These are phyloP conservation scores for Thalassoma bifasciatum DNA, from an alignment of 2,113 vertebrate species.

Conservation along the genomic window DNA sequence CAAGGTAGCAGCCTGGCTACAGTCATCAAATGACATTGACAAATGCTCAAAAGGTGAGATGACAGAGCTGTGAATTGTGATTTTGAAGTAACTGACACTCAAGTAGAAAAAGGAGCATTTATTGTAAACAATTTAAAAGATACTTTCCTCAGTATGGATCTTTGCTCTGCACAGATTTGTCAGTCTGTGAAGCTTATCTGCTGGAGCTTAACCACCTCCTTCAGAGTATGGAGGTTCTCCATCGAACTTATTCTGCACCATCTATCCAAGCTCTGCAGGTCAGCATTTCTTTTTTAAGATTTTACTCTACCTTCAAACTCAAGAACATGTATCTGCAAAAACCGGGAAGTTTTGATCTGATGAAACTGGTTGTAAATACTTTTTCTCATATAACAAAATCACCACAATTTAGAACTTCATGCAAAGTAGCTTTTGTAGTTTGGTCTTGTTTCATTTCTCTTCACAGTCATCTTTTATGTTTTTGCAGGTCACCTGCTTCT, in stretches of 20 bases:
- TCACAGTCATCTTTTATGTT: background rate
- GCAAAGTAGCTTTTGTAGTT: background rate
- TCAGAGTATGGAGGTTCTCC: constrained; percentile 96
- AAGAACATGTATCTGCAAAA: background rate
- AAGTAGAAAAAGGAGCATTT: background rate
- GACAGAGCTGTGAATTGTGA: background rate
- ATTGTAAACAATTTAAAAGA: no score
- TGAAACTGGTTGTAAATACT: no score
- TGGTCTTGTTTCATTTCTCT: constrained; percentile 10
- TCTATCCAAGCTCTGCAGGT: constrained; percentile 97
- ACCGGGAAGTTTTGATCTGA: no score
- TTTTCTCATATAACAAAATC: constrained; percentile 5
- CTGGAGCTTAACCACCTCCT: constrained; percentile 94
- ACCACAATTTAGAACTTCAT: background rate
- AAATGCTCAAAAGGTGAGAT: constrained; percentile 93
- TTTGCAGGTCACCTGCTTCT: constrained; percentile 6
- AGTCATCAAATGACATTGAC: constrained; percentile 96
- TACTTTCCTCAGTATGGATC: background rate
- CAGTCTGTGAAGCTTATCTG: constrained; percentile 90
- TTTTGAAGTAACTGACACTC: background rate
- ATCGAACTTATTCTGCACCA: constrained; percentile 95
- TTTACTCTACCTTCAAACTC: background rate
- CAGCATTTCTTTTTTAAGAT: constrained; percentile 4
- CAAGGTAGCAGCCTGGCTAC: constrained; percentile 91
- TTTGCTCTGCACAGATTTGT: constrained; percentile 85